Percentiles rank a stretch among this genome's conserved stretches.
These are phyloP conservation scores for Lophochroa leadbeateri DNA, from an alignment of 2,113 vertebrate genomes.

Conservation along the genomic window DNA sequence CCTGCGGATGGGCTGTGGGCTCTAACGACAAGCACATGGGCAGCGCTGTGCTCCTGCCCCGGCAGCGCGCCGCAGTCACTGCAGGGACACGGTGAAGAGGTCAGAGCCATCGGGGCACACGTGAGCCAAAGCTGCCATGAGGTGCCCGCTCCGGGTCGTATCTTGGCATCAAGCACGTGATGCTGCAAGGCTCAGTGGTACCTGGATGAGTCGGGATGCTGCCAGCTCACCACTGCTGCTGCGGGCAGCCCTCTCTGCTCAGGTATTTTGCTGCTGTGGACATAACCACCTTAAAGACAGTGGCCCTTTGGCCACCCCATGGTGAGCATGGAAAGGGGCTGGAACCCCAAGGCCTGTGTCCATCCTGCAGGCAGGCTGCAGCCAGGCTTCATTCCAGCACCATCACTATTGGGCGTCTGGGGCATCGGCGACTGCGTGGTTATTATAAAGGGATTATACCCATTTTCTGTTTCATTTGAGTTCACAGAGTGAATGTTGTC, in stretches of 20 bases:
- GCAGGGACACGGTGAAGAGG: neutral
- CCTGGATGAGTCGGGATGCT: accelerated
- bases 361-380: neutral
- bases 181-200: accelerated
- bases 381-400: neutral
- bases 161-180: accelerated
- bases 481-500: slow-evolving; percentile 49
- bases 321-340: neutral
- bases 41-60: neutral
- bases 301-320: accelerated
- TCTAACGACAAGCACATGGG: slow-evolving; percentile 55
- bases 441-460: slow-evolving; percentile 66
- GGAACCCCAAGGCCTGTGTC: accelerated
- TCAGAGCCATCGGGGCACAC: neutral
- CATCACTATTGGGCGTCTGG: neutral
- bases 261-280: neutral
- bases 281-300: accelerated
- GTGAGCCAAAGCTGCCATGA: neutral
- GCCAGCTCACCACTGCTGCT: accelerated
- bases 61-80: neutral
- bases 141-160: accelerated
- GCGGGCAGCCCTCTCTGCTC: neutral
- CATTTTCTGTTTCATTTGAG: slow-evolving; percentile 72
- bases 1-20: slow-evolving; percentile 4
- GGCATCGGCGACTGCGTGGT: neutral